phyloP scores from a whole-genome alignment of 2,113 vertebrate genomes.

The Alligator mississippiensis region DNA sequence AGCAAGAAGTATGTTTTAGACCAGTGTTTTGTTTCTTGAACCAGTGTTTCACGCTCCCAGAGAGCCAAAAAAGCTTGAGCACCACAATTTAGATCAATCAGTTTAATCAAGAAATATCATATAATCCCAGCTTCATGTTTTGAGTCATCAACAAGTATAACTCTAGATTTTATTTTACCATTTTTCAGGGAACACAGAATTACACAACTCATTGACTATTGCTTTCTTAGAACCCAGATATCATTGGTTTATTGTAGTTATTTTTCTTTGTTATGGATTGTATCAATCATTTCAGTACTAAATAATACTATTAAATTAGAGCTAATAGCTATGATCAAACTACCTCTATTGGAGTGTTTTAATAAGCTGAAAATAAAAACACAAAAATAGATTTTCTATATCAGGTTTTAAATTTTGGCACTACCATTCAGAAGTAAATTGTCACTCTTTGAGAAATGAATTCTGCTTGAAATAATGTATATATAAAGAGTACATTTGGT shows the following conservation, averaged over 20 bases:
- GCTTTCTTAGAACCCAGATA: not conserved
- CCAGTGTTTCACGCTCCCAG: too few species aligned
- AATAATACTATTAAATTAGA: not conserved
- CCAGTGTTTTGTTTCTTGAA: too few species aligned
- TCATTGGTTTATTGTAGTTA: not conserved
- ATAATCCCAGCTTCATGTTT: not conserved
- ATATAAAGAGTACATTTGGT: too few species aligned
- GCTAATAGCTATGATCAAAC: not conserved
- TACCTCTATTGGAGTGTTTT: not conserved
- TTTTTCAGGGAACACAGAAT: not conserved
- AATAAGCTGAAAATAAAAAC: not conserved
- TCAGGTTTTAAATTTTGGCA: not conserved
- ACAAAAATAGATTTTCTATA: too few species aligned
- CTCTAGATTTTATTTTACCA: not conserved
- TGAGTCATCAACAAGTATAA: not conserved
- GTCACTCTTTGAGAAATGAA: not conserved
- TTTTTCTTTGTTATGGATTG: not conserved
- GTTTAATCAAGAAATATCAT: not conserved
- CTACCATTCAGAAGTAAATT: not conserved
- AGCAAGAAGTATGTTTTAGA: too few species aligned
- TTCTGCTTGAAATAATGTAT: not conserved
- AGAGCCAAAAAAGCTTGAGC: too few species aligned
- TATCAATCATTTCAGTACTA: fast-evolving
- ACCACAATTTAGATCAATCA: not conserved
- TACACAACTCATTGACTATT: not conserved